A percentile compares a stretch with the other conserved stretches of the same genome.
Conservation (phyloP, 2,888 invertebrate species). For the Oligia latruncula region DNA sequence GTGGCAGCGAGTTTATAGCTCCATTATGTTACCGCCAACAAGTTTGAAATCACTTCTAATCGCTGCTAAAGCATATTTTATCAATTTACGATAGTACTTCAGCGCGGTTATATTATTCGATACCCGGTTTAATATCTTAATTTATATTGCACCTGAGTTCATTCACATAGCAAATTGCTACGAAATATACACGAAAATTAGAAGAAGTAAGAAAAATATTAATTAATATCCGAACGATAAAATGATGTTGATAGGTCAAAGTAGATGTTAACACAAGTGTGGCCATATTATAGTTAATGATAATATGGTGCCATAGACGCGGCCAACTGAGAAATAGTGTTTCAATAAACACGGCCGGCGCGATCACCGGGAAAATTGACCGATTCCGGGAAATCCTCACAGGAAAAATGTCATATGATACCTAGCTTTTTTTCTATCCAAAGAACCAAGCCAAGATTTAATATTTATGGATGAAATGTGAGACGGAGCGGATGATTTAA, state of each 20-base stretch:
- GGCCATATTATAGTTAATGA: conserved; percentile 74
- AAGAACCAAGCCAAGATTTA: conserved; percentile 87
- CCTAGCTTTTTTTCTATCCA: conserved; percentile 82
- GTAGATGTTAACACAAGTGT: conserved; percentile 50
- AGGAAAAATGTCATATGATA: conserved; percentile 86
- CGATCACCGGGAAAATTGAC: conserved; percentile 89
- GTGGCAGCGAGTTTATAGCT: conserved; percentile 20
- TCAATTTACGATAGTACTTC: conserved; percentile 32
- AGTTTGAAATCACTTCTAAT: conserved; percentile 37
- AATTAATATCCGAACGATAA: conserved; percentile 16
- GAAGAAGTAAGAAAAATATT: not conserved
- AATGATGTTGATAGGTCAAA: conserved; percentile 50
- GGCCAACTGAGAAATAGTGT: conserved; percentile 87
- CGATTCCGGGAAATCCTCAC: conserved; percentile 87
- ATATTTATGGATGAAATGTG: conserved; percentile 90
- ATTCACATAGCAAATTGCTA: not conserved
- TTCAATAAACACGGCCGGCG: conserved; percentile 87
- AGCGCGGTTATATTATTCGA: conserved; percentile 11
- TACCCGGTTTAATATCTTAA: conserved; percentile 15
- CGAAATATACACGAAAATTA: not conserved
- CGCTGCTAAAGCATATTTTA: conserved; percentile 25
- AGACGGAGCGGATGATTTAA: conserved; percentile 89
- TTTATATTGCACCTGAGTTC: conserved; percentile 7
- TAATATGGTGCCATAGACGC: conserved; percentile 76
- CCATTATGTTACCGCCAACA: conserved; percentile 10